A percentile compares a stretch with the other conserved stretches of the same genome.
phyloP scores from a whole-genome alignment of 2,888 invertebrate species.

The Synanthedon tipuliformis region DNA sequence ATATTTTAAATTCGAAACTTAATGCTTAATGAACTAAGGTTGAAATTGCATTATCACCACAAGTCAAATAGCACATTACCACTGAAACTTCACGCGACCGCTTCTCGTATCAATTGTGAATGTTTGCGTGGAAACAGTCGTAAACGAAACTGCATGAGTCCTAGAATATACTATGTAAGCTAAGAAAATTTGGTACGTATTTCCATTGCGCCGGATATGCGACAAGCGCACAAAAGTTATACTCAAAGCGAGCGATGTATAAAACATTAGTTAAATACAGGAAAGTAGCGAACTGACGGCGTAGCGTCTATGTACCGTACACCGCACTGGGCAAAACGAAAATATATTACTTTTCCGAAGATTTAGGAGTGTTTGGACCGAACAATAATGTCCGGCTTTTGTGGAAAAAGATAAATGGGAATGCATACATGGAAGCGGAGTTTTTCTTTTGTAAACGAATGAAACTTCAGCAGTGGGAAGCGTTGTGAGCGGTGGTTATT shows the following conservation, averaged over 20 bases:
- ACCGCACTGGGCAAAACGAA: slow-evolving; percentile 70
- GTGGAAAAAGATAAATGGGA: slow-evolving; percentile 71
- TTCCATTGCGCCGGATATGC: slow-evolving; percentile 29
- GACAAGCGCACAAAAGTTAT: slow-evolving; percentile 22
- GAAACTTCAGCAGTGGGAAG: slow-evolving; percentile 49
- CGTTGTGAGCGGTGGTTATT: slow-evolving; percentile 42
- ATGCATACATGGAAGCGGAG: slow-evolving; percentile 63
- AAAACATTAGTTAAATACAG: slow-evolving; percentile 61
- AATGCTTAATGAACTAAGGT: neutral
- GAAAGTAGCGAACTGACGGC: slow-evolving; percentile 53
- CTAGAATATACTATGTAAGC: slow-evolving; percentile 37
- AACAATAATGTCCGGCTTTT: slow-evolving; percentile 73
- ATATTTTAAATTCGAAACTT: neutral
- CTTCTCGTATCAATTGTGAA: slow-evolving; percentile 31
- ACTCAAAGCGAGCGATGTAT: slow-evolving; percentile 45
- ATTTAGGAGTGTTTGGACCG: slow-evolving; percentile 72
- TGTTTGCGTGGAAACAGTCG: slow-evolving; percentile 33
- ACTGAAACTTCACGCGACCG: slow-evolving; percentile 9
- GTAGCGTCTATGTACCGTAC: slow-evolving; percentile 51
- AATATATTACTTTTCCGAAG: slow-evolving; percentile 72
- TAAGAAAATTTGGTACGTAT: slow-evolving; percentile 32
- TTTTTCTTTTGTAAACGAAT: slow-evolving; percentile 65
- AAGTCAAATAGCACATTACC: slow-evolving; percentile 13
- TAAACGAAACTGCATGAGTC: slow-evolving; percentile 37
- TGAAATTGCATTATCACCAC: neutral